Evolutionary conservation across 1,140 invertebrate genomes (phyloP), one percentile per base, ranked within the genome.

Genomic region (Notospermus geniculatus): DNA sequence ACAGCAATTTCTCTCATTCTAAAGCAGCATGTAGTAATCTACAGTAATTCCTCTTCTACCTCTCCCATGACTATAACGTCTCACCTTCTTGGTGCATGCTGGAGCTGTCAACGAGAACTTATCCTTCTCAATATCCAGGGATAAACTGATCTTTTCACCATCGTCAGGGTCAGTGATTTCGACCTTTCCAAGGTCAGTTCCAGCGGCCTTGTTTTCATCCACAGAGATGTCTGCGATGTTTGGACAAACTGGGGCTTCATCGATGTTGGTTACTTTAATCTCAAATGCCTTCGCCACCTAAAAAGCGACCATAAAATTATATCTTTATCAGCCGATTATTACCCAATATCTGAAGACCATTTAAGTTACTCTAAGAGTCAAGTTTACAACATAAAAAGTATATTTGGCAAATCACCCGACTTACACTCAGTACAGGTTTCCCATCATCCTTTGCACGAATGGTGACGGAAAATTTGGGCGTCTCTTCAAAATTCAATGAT

Each of bases 131-230:
- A 7, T 50, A 23, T 50, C 46, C 25, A 7, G 19, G 9, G 4
- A 29, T 36, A 67, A 66, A 13, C 56, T 65, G n/a, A 72, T 53
- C 30, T 45, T 50, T 36, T 72, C 70, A n/a, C 58, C 13, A 36
- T n/a, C 41, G 50, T 72, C 70, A 36, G 57, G 63, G 50, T 72
- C 70, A 22, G 57, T 17, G 13, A 68, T 65, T 13, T 63, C 19
- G 32, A 72, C n/a, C 57, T 68, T 68, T 50, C 64, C 70, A 62
- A 72, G 64, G 55, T 63, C 25, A 57, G 63, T 57, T 19, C 63
- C 61, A 15, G n/a, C n/a, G 30, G 28, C 36, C 15, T 59, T 56
- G 29, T 68, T 62, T 61, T 72, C 70, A 53, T 72, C 65, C 23
- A 45, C 32, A n/a, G 39, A 30, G 43, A 68, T 65, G 27, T 45